Base-by-base conservation (phyloP, 2,888 invertebrate species). In the Drosophila infuscata region DNA sequence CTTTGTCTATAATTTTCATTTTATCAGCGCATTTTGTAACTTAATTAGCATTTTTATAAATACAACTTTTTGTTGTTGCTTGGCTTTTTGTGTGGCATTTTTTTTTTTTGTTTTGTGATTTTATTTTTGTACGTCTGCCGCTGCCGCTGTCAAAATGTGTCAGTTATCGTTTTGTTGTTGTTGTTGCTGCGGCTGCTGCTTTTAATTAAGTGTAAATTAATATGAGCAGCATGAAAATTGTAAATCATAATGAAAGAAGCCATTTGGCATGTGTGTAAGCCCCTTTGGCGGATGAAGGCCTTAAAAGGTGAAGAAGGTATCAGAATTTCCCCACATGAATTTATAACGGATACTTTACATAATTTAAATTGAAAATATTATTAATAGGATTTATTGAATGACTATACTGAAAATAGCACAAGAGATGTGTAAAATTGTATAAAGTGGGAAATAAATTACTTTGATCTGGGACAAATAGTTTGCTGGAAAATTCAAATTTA, bases 31-130 rank as follows among this genome's bases (percentile, higher is more conserved):
- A 81, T 82, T 88, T 85, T 88, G 79, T 88, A 85, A 84, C 82
- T 85, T 85, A 83, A 87, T 84, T 84, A 84, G 85, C 88, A 87
- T 84, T 84, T 87, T 84, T 72, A 82, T 74, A 77, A 75, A 82
- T 75, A 79, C 67, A 70, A 57, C 60, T 77, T 74, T 62, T 51
- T 33, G 12, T 56, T n/a, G 0, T 56, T n/a, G 0, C 41, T 65
- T 65, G 51, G 35, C 49, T 56, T 51, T 46, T 29, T 62, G 29
- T 52, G 52, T 54, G 11, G n/a, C 66, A 48, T 64, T 35, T 65
- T 58, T 35, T 3, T 25, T 46, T 58, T 46, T 64, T 52, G 49
- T 69, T 12, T 54, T 25, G 25, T 25, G 25, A 25, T 33, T 2
- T 33, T n/a, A 25, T 64, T 59, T 38, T 49, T 41, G 11, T 11